phyloP scores from a whole-genome alignment of 2,888 invertebrate species.

The Pyrrhosoma nymphula region DNA sequence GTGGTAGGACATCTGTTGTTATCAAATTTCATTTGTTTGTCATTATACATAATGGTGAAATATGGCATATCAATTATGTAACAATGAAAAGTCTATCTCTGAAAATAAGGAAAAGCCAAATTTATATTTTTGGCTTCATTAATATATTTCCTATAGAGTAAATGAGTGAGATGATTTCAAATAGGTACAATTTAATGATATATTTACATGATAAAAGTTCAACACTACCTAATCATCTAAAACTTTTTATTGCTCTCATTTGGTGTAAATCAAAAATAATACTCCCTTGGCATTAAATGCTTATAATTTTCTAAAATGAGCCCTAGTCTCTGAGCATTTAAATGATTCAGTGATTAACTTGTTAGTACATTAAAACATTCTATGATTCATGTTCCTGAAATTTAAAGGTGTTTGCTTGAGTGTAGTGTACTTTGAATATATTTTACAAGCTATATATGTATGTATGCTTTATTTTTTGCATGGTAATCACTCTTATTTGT shows the following conservation, averaged over 20 bases:
- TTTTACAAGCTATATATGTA: neutral
- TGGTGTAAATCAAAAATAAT: slow-evolving; percentile 21
- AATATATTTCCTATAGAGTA: neutral
- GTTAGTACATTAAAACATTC: neutral
- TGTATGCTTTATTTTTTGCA: neutral
- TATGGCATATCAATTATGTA: neutral
- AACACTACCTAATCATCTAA: slow-evolving; percentile 5
- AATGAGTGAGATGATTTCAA: neutral
- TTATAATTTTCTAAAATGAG: neutral
- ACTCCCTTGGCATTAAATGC: neutral
- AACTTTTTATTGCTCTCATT: slow-evolving; percentile 54
- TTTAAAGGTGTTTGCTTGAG: neutral
- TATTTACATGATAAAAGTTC: slow-evolving; percentile 10
- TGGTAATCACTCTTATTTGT: neutral
- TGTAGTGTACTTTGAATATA: slow-evolving; percentile 5
- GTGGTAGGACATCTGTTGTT: neutral
- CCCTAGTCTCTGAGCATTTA: neutral
- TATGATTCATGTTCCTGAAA: neutral
- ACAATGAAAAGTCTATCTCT: neutral
- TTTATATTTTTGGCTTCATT: neutral
- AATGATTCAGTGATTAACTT: neutral
- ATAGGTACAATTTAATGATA: neutral
- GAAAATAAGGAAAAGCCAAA: neutral
- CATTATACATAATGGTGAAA: neutral
- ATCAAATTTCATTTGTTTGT: neutral